Conservation (phyloP, 2,888 invertebrate genomes). For the Cheilosia urbana region DNA sequence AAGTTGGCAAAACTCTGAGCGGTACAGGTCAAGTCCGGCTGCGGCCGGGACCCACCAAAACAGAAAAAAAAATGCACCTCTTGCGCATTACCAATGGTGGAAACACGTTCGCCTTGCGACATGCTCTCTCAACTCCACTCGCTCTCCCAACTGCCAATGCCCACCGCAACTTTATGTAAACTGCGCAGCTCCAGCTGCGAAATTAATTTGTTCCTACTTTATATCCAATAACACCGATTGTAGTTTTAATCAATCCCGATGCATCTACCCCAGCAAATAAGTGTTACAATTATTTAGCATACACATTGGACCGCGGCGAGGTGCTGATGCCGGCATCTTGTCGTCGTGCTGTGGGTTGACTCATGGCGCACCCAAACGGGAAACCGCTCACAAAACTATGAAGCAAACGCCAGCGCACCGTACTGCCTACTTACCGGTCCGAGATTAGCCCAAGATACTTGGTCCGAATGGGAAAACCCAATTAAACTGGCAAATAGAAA, state of each 20-base stretch:
- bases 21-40: conserved; percentile 46
- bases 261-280: conserved; percentile 67
- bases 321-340: conserved; percentile 3
- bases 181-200: conserved; percentile 65
- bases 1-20: background rate
- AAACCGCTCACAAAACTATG: conserved; percentile 16
- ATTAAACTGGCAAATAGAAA: conserved; percentile 74
- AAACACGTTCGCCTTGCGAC: conserved; percentile 62
- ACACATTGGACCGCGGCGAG: conserved; percentile 47
- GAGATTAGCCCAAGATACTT: conserved; percentile 52
- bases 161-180: conserved; percentile 3
- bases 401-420: conserved; percentile 39
- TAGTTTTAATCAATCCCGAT: conserved; percentile 73
- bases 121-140: conserved; percentile 36
- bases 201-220: conserved; percentile 76
- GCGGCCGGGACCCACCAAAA: background rate
- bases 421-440: background rate
- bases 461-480: conserved; percentile 67
- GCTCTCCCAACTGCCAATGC: background rate
- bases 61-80: conserved; percentile 12
- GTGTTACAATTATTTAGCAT: conserved; percentile 75
- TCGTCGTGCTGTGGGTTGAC: conserved; percentile 69
- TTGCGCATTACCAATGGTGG: conserved; percentile 43
- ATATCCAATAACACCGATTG: conserved; percentile 75
- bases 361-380: conserved; percentile 73